Percentiles rank a stretch among this genome's conserved stretches.
These are phyloP conservation scores for Anoplius nigerrimus DNA, from an alignment of 2,888 invertebrate genomes.

Conservation along the genomic window DNA sequence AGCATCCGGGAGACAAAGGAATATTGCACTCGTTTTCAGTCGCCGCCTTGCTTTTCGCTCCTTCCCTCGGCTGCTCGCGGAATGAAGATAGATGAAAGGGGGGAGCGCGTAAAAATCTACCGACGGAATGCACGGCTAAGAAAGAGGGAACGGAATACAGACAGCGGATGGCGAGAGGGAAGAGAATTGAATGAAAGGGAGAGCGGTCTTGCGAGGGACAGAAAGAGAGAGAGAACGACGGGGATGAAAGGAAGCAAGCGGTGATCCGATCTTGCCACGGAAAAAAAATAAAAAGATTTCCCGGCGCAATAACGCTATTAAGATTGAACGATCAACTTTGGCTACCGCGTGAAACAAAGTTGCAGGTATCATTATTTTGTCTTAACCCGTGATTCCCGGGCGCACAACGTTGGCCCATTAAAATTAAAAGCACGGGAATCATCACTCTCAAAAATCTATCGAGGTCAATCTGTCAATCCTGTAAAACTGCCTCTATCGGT, in stretches of 20 bases:
- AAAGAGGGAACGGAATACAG: slow-evolving; percentile 2
- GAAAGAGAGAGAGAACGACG: slow-evolving; percentile 13
- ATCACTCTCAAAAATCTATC: no score
- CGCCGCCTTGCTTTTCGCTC: not conserved
- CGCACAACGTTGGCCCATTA: no score
- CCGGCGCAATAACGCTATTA: slow-evolving; percentile 6
- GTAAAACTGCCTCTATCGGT: no score
- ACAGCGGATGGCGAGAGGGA: slow-evolving; percentile 1
- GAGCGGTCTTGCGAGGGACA: slow-evolving; percentile 9
- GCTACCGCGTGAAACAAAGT: no score
- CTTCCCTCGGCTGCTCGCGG: slow-evolving; percentile 50
- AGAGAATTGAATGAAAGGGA: slow-evolving; percentile 4
- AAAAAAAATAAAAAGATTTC: not conserved
- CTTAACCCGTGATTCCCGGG: no score
- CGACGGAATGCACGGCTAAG: slow-evolving; percentile 13
- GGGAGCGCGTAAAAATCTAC: slow-evolving; percentile 50
- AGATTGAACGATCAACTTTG: slow-evolving; percentile 38
- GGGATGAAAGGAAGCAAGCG: slow-evolving; percentile 29
- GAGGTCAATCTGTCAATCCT: no score
- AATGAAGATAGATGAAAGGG: slow-evolving; percentile 65
- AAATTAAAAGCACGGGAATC: no score
- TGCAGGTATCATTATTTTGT: no score
- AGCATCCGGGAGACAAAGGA: slow-evolving; percentile 49
- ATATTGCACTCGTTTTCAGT: no score
- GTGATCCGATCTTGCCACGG: slow-evolving; percentile 41